These are phyloP conservation scores for Lasioglossum villosulum DNA, from an alignment of 2,888 invertebrate species.

Conservation along the genomic window DNA sequence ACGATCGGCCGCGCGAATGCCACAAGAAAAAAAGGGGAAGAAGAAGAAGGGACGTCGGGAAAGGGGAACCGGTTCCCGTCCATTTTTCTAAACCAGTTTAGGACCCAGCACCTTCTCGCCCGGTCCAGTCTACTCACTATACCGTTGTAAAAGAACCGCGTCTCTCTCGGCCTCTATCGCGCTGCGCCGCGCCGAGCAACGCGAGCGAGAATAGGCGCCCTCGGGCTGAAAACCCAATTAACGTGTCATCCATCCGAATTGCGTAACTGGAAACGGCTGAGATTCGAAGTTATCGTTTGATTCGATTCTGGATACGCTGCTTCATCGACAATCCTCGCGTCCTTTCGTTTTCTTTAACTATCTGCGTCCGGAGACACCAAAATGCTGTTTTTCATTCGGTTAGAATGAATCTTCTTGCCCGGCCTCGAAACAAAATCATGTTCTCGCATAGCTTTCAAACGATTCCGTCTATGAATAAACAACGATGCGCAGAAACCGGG, in stretches of 20 bases:
- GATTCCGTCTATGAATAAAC: background rate
- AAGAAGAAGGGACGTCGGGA: slow-evolving; percentile 22
- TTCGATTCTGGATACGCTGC: background rate
- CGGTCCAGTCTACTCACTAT: slow-evolving; percentile 81
- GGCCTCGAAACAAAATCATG: no score
- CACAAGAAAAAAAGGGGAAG: slow-evolving; percentile 20
- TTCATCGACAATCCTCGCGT: background rate
- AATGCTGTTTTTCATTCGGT: no score
- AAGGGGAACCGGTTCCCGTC: slow-evolving; percentile 66
- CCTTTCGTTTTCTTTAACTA: background rate
- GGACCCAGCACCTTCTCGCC: slow-evolving; percentile 66
- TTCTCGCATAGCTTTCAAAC: background rate
- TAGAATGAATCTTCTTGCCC: no score
- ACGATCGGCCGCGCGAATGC: slow-evolving; percentile 13
- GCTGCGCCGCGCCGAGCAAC: slow-evolving; percentile 9
- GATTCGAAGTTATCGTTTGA: background rate
- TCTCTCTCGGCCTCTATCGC: slow-evolving; percentile 27
- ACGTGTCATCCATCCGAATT: slow-evolving; percentile 34
- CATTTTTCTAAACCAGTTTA: slow-evolving; percentile 82
- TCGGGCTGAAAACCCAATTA: slow-evolving; percentile 55
- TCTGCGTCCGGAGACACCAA: no score
- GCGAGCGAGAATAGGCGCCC: slow-evolving; percentile 36
- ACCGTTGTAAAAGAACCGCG: slow-evolving; percentile 78
- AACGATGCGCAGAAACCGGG: background rate
- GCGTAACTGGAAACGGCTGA: slow-evolving; percentile 42